Conservation (phyloP, 2,888 invertebrate genomes). For the Trichacis sp. region DNA sequence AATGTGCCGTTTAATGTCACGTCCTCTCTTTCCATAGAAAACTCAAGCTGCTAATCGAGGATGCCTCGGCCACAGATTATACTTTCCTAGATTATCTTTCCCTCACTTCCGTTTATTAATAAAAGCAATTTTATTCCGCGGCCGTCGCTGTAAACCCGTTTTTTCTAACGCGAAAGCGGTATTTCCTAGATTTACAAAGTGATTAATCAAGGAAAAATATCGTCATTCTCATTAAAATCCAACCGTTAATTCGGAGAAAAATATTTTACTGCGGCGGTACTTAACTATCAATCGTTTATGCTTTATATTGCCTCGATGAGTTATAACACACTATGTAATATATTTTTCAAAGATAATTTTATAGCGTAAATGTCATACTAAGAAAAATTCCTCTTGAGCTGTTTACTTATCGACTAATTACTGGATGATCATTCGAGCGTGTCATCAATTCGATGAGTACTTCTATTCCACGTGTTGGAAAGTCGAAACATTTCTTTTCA, state of each 20-base stretch:
- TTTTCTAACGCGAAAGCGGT: neutral
- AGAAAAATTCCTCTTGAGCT: conserved; percentile 4
- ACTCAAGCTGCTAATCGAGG: conserved; percentile 26
- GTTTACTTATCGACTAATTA: conserved; percentile 26
- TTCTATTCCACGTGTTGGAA: too few species aligned
- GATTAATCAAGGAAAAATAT: neutral
- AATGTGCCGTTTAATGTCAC: conserved; percentile 25
- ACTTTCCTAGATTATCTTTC: conserved; percentile 34
- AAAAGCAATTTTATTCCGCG: conserved; percentile 5
- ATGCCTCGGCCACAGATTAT: conserved; percentile 24
- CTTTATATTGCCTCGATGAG: neutral
- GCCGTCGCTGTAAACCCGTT: neutral
- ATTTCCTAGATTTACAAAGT: neutral
- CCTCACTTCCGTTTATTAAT: conserved; percentile 22
- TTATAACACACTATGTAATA: neutral
- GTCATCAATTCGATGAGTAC: conserved; percentile 16
- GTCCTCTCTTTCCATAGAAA: conserved; percentile 24
- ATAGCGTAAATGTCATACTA: too few species aligned
- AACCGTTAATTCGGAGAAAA: neutral
- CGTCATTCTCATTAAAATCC: neutral
- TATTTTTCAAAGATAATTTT: too few species aligned
- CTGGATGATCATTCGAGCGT: conserved; percentile 12
- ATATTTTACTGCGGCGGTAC: neutral
- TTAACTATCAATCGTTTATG: neutral
- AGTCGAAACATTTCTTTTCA: conserved; percentile 20